phyloP scores from a whole-genome alignment of 2,888 invertebrate species.

The Parnassius glacialis region DNA sequence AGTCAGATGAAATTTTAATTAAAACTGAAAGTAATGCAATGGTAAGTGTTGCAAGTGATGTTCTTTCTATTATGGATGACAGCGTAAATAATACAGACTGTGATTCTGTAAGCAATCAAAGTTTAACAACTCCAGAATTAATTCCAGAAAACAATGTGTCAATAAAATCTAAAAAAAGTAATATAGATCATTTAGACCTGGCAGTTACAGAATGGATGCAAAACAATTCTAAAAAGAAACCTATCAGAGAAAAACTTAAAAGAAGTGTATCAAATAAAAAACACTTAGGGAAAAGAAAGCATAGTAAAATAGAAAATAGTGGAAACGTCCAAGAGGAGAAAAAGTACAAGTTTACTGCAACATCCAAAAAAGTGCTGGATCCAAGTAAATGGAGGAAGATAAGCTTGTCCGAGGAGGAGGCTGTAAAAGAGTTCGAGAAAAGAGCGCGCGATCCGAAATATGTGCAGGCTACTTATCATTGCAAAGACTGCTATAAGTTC shows the following conservation, averaged over 20 bases:
- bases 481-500: constrained; percentile 23
- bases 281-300: constrained; percentile 4
- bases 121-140: constrained; percentile 10
- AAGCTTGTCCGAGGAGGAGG: constrained; percentile 23
- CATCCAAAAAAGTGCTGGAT: constrained; percentile 15
- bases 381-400: constrained; percentile 21
- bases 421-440: constrained; percentile 22
- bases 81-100: too few species aligned
- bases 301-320: constrained; percentile 1
- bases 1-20: too few species aligned
- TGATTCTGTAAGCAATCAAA: too few species aligned
- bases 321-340: background rate
- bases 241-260: background rate
- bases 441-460: constrained; percentile 21
- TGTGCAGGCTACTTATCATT: constrained; percentile 19
- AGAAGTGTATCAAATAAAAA: background rate
- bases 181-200: background rate
- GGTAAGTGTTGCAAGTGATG: too few species aligned
- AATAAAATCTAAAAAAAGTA: constrained; percentile 10
- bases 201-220: background rate
- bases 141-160: constrained; percentile 13
- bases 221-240: background rate
- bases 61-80: too few species aligned
- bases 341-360: constrained; percentile 15
- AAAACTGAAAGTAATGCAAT: too few species aligned